phyloP scores from a whole-genome alignment of 2,888 invertebrate species.

The Drosophila atripex region DNA sequence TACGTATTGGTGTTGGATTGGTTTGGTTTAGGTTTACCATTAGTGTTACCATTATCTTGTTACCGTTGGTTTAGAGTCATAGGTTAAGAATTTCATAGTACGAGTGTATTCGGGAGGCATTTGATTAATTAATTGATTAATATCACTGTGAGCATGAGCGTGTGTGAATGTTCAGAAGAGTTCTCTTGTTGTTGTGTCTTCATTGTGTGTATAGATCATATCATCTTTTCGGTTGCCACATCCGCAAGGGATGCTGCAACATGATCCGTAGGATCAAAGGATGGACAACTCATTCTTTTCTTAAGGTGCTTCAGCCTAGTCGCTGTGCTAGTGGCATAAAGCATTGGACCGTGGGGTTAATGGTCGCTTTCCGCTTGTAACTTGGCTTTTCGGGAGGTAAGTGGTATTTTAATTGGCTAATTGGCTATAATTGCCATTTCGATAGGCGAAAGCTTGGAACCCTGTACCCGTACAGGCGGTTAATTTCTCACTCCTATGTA shows the following conservation, averaged over 20 bases:
- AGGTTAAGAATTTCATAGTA: slow-evolving; percentile 70
- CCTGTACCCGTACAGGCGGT: slow-evolving; percentile 39
- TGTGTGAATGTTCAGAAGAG: slow-evolving; percentile 84
- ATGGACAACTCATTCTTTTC: slow-evolving; percentile 59
- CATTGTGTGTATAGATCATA: slow-evolving; percentile 36
- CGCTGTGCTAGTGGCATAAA: slow-evolving; percentile 38
- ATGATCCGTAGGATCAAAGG: slow-evolving; percentile 40
- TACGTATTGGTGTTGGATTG: slow-evolving; percentile 67
- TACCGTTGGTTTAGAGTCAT: slow-evolving; percentile 70
- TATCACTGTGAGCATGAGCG: slow-evolving; percentile 84
- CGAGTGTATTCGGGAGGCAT: slow-evolving; percentile 63
- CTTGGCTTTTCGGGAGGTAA: slow-evolving; percentile 47
- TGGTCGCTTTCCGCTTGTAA: slow-evolving; percentile 45
- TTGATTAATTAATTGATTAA: slow-evolving; percentile 63
- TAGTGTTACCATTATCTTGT: slow-evolving; percentile 73
- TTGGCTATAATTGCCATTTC: slow-evolving; percentile 25
- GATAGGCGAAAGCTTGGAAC: slow-evolving; percentile 48
- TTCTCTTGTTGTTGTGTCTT: slow-evolving; percentile 61
- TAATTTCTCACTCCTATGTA: slow-evolving; percentile 68
- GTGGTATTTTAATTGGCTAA: slow-evolving; percentile 19
- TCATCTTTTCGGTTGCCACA: slow-evolving; percentile 33
- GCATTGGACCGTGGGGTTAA: slow-evolving; percentile 33
- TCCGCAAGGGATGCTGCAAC: slow-evolving; percentile 9
- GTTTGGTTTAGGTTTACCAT: slow-evolving; percentile 61
- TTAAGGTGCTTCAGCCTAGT: slow-evolving; percentile 57